phyloP scores from a whole-genome alignment of 2,888 invertebrate species.

The Amphiduros pacificus region DNA sequence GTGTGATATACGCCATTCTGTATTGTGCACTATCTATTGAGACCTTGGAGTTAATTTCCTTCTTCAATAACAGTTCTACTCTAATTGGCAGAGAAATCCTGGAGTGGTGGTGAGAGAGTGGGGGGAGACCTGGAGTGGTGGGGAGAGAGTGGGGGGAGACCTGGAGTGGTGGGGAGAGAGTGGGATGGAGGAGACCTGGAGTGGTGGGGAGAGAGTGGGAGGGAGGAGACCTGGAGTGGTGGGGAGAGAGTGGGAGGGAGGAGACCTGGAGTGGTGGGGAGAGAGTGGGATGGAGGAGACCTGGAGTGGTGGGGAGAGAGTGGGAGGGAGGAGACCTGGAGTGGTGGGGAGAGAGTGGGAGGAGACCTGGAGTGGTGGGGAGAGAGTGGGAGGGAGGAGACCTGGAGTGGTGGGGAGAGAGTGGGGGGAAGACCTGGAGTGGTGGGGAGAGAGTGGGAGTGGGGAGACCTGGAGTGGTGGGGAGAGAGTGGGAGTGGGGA shows the following conservation, averaged over 20 bases:
- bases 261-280: neutral
- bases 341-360: neutral
- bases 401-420: neutral
- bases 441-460: neutral
- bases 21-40: too few species aligned
- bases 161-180: constrained; percentile 1
- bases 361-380: neutral
- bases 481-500: neutral
- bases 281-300: constrained; percentile 1
- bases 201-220: neutral
- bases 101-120: constrained; percentile 1
- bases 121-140: neutral
- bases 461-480: neutral
- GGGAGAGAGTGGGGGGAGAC: neutral
- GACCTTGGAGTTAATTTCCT: too few species aligned
- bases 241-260: neutral
- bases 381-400: neutral
- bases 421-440: neutral
- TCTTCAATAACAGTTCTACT: too few species aligned
- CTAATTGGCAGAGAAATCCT: too few species aligned
- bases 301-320: neutral
- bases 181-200: neutral
- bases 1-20: too few species aligned
- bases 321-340: neutral
- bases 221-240: neutral